Evolutionary conservation across 1,140 invertebrate species (phyloP).

Genomic region (Calephelis virginiensis): DNA sequence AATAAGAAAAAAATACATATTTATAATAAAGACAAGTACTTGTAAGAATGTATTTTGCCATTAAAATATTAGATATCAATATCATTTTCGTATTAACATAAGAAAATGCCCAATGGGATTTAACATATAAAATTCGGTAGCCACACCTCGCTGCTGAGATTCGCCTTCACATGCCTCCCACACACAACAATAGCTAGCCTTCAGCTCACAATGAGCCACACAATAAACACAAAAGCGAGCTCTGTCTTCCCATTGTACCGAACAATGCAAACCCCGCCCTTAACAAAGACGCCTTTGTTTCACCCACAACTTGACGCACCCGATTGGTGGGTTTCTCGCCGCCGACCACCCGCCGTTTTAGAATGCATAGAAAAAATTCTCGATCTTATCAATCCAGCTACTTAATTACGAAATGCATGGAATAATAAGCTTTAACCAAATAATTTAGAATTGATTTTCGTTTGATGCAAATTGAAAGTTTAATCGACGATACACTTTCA

Average conservation of each 20-base stretch:
- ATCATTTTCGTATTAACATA: no score
- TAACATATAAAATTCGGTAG: conserved; percentile 2
- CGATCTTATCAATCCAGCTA: conserved; percentile 38
- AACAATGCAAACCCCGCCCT: conserved; percentile 56
- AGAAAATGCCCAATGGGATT: no score
- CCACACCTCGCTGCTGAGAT: conserved; percentile 24
- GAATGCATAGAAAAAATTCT: conserved; percentile 18
- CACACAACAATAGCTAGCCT: conserved; percentile 24
- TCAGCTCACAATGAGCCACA: conserved; percentile 44
- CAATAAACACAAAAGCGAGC: conserved; percentile 26
- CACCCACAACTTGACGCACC: conserved; percentile 36
- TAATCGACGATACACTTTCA: conserved; percentile 14
- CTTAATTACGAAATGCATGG: conserved; percentile 30
- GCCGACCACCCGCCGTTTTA: conserved; percentile 48
- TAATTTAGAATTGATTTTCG: conserved; percentile 5
- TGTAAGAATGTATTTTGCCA: no score
- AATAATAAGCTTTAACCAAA: background rate
- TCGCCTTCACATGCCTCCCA: conserved; percentile 26
- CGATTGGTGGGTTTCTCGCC: conserved; percentile 47
- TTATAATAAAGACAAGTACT: no score
- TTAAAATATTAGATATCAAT: no score
- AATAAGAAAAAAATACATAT: no score
- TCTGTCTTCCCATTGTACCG: conserved; percentile 63
- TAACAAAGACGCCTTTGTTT: conserved; percentile 61
- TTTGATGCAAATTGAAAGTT: background rate